phyloP scores from a whole-genome alignment of 2,888 invertebrate genomes.

The Drosophila pseudotalamancana region DNA sequence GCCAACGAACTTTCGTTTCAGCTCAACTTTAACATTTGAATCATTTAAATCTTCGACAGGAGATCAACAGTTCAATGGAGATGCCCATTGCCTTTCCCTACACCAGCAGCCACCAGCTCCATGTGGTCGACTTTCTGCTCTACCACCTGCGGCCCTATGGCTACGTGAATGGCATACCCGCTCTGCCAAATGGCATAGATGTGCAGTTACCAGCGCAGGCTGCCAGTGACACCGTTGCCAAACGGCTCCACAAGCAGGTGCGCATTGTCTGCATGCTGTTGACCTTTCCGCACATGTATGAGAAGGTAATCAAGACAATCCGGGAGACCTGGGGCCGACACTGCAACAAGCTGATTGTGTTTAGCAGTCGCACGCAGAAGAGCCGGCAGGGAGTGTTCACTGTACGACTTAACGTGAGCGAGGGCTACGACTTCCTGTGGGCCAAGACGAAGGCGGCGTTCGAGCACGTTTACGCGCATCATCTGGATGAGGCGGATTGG shows the following conservation, averaged over 20 bases:
- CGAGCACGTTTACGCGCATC: conserved; percentile 92
- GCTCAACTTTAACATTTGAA: not conserved
- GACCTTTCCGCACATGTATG: conserved; percentile 91
- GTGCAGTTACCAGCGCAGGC: not conserved
- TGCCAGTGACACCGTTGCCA: conserved; percentile 11
- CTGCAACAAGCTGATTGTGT: conserved; percentile 93
- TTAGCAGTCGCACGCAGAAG: conserved; percentile 87
- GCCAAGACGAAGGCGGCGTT: conserved; percentile 98
- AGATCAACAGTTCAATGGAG: conserved; percentile 90
- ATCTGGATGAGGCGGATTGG: conserved; percentile 95
- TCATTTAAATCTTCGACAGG: conserved; percentile 56
- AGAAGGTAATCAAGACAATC: conserved; percentile 93
- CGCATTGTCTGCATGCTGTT: conserved; percentile 58
- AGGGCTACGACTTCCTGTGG: conserved; percentile 95
- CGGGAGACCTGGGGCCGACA: conserved; percentile 97
- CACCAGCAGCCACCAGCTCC: conserved; percentile 95
- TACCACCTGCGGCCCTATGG: conserved; percentile 95
- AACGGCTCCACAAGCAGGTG: conserved; percentile 21
- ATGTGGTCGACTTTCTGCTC: conserved; percentile 96
- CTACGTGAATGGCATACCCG: conserved; percentile 58
- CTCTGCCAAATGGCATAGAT: conserved; percentile 27
- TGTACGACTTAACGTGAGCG: conserved; percentile 91
- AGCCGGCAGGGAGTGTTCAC: conserved; percentile 87
- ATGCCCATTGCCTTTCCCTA: conserved; percentile 97
- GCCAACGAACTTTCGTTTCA: not conserved